Evolutionary conservation across 2,888 invertebrate genomes (phyloP).

Genomic region (Melinaea menophilus): DNA sequence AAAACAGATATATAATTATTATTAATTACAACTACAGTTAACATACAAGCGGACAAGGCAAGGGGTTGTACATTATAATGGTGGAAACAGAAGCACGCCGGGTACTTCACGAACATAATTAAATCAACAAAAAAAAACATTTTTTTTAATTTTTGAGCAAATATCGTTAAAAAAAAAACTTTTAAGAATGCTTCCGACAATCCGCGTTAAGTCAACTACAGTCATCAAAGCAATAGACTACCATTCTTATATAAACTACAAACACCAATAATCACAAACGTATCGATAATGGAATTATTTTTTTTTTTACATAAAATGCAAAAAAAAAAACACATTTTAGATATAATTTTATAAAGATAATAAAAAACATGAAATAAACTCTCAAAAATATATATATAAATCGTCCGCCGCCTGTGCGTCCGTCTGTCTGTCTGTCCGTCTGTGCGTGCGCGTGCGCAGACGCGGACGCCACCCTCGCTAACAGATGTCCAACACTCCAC

Average conservation of each 20-base stretch:
- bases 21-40: conserved; percentile 33
- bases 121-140: no score
- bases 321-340: conserved; percentile 36
- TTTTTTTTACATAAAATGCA: conserved; percentile 23
- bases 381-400: conserved; percentile 45
- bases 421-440: no score
- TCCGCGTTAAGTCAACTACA: conserved; percentile 42
- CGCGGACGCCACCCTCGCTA: conserved; percentile 47
- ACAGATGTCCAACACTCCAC: conserved; percentile 47
- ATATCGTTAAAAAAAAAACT: conserved; percentile 13
- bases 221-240: conserved; percentile 38
- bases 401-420: conserved; percentile 28
- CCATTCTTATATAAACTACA: conserved; percentile 24
- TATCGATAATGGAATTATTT: conserved; percentile 10
- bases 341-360: conserved; percentile 31
- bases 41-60: conserved; percentile 57
- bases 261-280: conserved; percentile 16
- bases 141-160: no score
- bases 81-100: background rate
- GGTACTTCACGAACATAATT: no score
- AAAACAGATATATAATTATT: conserved; percentile 30
- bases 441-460: background rate
- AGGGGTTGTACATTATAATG: conserved; percentile 45
- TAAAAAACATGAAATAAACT: conserved; percentile 54
- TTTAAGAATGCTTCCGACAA: conserved; percentile 1